phyloP scores from a whole-genome alignment of 2,888 invertebrate genomes.

The Hydropsyche betteni region DNA sequence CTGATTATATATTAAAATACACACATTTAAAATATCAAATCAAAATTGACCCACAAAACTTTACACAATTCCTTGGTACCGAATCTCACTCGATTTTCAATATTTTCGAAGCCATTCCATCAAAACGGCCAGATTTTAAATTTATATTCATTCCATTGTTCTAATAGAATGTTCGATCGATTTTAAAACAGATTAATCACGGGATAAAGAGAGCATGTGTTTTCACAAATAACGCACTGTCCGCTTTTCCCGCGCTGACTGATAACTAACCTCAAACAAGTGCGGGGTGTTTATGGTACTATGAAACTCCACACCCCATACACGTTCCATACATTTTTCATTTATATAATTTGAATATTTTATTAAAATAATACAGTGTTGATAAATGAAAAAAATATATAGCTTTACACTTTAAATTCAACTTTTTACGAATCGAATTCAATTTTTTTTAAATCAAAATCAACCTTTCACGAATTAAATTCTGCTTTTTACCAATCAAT shows the following conservation, averaged over 20 bases:
- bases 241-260: slow-evolving; percentile 47
- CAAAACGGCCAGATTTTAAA: no score
- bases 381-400: no score
- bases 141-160: no score
- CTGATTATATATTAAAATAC: not conserved
- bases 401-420: no score
- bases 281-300: slow-evolving; percentile 8
- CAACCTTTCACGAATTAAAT: no score
- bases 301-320: slow-evolving; percentile 5
- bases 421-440: no score
- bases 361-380: not conserved
- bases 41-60: not conserved
- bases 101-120: no score
- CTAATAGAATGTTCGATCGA: no score
- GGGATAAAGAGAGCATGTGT: not conserved
- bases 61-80: no score
- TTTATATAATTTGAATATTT: not conserved
- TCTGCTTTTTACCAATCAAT: no score
- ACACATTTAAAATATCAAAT: not conserved
- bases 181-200: not conserved
- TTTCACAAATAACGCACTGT: slow-evolving; percentile 29
- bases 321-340: slow-evolving; percentile 17
- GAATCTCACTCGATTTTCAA: no score
- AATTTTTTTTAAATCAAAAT: no score
- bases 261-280: slow-evolving; percentile 49